Percentiles rank a stretch among this genome's conserved stretches.
These are phyloP conservation scores for Hyposoter dolosus DNA, from an alignment of 2,888 invertebrate species.

Conservation along the genomic window DNA sequence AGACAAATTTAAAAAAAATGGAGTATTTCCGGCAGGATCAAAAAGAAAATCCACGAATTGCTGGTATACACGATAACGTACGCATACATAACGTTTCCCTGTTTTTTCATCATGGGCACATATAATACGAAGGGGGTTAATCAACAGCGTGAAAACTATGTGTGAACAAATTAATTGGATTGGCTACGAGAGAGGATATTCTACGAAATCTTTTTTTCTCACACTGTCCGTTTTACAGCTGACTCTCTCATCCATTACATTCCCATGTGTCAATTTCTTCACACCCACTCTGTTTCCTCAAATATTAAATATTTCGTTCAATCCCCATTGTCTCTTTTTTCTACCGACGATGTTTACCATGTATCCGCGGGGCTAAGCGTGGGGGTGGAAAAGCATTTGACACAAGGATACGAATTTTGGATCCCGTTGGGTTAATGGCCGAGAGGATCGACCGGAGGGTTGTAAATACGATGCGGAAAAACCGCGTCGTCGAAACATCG, in stretches of 20 bases:
- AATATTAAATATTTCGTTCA: not conserved
- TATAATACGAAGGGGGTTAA: conserved; percentile 9
- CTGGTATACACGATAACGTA: conserved; percentile 3
- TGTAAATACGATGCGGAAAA: not conserved
- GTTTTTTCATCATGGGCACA: not conserved
- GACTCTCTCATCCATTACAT: not conserved
- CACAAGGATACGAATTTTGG: not conserved
- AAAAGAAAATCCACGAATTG: conserved; percentile 22
- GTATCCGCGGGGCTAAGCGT: not conserved
- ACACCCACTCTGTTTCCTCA: not conserved
- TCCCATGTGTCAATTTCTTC: not conserved
- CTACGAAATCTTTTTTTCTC: conserved; percentile 1
- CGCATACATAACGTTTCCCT: not conserved
- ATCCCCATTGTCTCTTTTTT: not conserved
- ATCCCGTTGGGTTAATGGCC: not conserved
- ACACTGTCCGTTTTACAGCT: not conserved
- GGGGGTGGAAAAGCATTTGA: not conserved
- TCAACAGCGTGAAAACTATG: conserved; percentile 5
- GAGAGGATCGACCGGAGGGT: not conserved
- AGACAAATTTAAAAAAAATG: conserved; percentile 17
- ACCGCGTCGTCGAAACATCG: not conserved
- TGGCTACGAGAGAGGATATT: not conserved
- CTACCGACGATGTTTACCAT: not conserved
- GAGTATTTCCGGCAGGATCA: conserved; percentile 17
- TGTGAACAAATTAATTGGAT: conserved; percentile 19